Base-by-base conservation (phyloP, 2,113 vertebrate species). In the Ondatra zibethicus region DNA sequence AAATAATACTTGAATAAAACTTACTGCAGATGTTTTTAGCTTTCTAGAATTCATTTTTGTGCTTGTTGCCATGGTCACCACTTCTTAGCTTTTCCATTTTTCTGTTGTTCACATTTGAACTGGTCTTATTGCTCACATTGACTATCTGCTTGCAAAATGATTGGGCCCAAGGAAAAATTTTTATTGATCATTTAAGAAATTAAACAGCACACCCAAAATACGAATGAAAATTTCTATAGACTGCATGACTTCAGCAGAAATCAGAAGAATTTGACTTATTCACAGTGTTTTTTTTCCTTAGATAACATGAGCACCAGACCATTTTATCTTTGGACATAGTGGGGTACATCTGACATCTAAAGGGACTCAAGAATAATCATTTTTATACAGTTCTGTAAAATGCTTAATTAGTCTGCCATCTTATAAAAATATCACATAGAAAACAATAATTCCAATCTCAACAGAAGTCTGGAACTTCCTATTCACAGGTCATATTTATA, bases 1-100 rank as follows among this genome's bases (percentile, higher is more conserved):
- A 96, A 93, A 95, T 72, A 88, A 42, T 91, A 82, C 68, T 95
- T 96, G 29, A 96, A 82, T 92, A 94, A 93, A 65, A 87, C 72
- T 31, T 89, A 96, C 7, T 91, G 12, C 52, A 88, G 52, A 91
- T 93, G 36, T 92, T 96, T 94, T 55, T 31, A 91, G 6, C 77
- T 45, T 87, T 94, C 68, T 9, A 55, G 68, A 87, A 78, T 92
- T 93, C 7, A 39, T 86, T 96, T 87, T 95, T 88, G 65, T 89
- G 27, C 33, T 85, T 89, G 76, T 95, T 96, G 13, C 72, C 88
- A 91, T 89, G 72, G 47, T 82, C 66, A 93, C 61, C 23, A 75
- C 11, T 77, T 93, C 75, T 75, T 91, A 31, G 7, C 2, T 93
- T 89, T 94, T 63, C 50, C n/a, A 63, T 1, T 91, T 93, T 25